These are phyloP conservation scores for Botia kubotai DNA, from an alignment of 2,797 vertebrate species.

Conservation along the genomic window DNA sequence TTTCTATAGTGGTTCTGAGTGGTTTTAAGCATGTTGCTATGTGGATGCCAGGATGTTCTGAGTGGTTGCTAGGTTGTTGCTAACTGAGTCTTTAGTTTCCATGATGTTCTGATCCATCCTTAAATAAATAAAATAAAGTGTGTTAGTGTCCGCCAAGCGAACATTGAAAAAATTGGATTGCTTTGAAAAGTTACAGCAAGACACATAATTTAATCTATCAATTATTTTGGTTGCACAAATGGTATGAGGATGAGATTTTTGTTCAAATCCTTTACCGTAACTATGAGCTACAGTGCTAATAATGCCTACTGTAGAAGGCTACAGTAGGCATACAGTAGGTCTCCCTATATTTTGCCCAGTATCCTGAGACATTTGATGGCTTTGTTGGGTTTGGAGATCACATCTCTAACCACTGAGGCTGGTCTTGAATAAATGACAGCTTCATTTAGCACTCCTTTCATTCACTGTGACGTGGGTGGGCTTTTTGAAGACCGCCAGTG, in stretches of 20 bases:
- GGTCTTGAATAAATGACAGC: conserved; percentile 31
- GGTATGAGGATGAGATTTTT: not conserved
- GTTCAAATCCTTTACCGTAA: not conserved
- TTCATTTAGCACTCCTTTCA: conserved; percentile 49
- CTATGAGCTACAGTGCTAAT: not conserved
- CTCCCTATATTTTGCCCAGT: conserved; percentile 29
- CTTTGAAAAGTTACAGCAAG: not conserved
- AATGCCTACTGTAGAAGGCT: not conserved
- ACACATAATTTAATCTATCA: not conserved
- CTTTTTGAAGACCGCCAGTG: conserved; percentile 49
- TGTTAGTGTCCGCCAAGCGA: not conserved
- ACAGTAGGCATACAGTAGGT: no score
- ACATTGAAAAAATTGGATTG: not conserved
- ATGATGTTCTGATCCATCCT: no score
- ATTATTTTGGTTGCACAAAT: not conserved
- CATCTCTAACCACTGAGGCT: not conserved
- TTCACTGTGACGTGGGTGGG: conserved; percentile 58
- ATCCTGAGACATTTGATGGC: not conserved
- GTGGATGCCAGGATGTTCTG: no score
- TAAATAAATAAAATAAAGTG: no score
- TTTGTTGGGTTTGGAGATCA: conserved; percentile 4
- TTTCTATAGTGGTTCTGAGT: no score
- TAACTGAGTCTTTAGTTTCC: no score
- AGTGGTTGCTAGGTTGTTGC: no score
- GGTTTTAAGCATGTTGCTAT: no score